These are phyloP conservation scores for Oxyteleia sp. DNA, from an alignment of 2,888 invertebrate genomes.

Conservation along the genomic window DNA sequence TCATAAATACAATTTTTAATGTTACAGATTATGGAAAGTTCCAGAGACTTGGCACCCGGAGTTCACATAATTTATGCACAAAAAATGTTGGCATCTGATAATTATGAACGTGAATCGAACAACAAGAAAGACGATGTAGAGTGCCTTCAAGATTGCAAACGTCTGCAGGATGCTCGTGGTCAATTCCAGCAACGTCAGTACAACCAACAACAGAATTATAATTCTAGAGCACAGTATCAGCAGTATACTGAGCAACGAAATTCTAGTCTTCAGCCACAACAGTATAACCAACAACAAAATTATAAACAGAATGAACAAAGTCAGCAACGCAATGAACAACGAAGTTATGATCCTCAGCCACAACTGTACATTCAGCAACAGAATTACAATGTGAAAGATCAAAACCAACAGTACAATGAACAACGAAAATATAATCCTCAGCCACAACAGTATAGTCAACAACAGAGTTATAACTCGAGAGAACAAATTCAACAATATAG, in stretches of 20 bases:
- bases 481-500: conserved; percentile 13
- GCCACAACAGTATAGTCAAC: conserved; percentile 21
- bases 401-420: conserved; percentile 16
- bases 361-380: not conserved
- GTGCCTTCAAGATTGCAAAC: conserved; percentile 66
- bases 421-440: conserved; percentile 37
- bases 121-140: conserved; percentile 68
- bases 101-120: conserved; percentile 33
- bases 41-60: conserved; percentile 56
- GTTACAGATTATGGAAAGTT: conserved; percentile 52
- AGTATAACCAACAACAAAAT: conserved; percentile 25
- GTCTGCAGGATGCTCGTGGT: conserved; percentile 56
- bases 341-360: conserved; percentile 10
- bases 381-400: not conserved
- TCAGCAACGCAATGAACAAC: conserved; percentile 19
- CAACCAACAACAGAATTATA: conserved; percentile 1
- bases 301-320: conserved; percentile 23
- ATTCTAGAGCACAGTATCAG: conserved; percentile 11
- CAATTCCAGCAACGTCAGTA: conserved; percentile 29
- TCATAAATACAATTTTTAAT: too few species aligned
- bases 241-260: conserved; percentile 28
- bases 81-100: conserved; percentile 51
- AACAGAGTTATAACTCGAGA: not conserved
- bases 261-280: conserved; percentile 5
- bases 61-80: conserved; percentile 76